These are phyloP conservation scores for Tragelaphus imberbis DNA, from an alignment of 2,113 vertebrate species.

Conservation along the genomic window DNA sequence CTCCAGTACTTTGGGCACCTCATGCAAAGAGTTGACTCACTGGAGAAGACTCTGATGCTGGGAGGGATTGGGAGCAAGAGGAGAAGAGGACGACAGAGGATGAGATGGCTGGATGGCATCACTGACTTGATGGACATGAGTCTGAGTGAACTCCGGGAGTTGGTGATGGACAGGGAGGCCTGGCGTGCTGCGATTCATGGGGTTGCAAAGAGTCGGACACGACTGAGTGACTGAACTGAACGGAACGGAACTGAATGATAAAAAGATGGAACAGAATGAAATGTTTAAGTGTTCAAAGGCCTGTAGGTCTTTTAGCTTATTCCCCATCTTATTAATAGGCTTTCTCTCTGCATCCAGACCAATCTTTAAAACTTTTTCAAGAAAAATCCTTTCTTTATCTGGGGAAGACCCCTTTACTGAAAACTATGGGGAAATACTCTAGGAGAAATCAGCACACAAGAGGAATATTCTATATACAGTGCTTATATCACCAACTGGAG, in stretches of 20 bases:
- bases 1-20: no score
- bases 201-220: accelerated
- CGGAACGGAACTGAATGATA: no score
- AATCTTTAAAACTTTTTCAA: slow-evolving; percentile 13
- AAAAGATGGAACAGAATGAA: background rate
- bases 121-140: no score
- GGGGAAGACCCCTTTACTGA: background rate
- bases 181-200: no score
- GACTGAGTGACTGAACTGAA: no score
- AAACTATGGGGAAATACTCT: background rate
- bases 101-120: no score
- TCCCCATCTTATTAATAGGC: background rate
- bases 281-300: background rate
- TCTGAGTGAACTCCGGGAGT: no score
- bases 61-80: no score
- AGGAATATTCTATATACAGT: background rate
- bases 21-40: no score
- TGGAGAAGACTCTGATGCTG: no score
- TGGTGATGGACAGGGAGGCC: no score
- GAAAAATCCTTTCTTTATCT: background rate
- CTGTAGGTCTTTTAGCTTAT: background rate
- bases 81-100: no score
- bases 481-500: background rate
- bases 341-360: background rate
- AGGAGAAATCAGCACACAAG: background rate